These are phyloP conservation scores for Dicrostonyx torquatus DNA, from an alignment of 2,797 vertebrate species.

Conservation along the genomic window DNA sequence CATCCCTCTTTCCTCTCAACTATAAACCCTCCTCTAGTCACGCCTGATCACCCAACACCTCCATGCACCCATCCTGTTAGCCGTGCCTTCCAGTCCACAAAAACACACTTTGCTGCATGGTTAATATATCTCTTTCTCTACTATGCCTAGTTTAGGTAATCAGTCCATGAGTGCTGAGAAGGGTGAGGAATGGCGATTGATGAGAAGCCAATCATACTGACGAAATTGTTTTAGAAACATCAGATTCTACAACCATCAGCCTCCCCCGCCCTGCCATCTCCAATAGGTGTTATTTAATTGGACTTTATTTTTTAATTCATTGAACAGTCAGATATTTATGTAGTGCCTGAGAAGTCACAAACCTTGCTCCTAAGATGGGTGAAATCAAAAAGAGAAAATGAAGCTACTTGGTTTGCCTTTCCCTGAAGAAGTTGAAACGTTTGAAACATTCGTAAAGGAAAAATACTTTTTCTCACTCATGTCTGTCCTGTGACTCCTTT, in stretches of 20 bases:
- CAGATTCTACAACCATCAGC: not conserved
- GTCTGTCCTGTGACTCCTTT: not conserved
- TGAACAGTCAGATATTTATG: constrained; percentile 7
- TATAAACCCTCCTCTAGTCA: not conserved
- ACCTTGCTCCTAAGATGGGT: not conserved
- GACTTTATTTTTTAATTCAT: constrained; percentile 1
- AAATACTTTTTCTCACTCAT: not conserved
- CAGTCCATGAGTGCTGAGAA: not conserved
- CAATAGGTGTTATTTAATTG: not conserved
- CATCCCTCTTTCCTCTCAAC: not conserved
- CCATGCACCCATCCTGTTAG: not conserved
- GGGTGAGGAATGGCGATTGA: not conserved
- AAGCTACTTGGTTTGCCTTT: constrained; percentile 19
- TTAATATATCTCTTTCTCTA: not conserved
- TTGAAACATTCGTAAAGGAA: not conserved
- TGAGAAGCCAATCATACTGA: not conserved
- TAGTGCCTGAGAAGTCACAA: not conserved
- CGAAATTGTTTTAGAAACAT: constrained; percentile 13
- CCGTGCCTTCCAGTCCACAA: not conserved
- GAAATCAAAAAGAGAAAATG: constrained; percentile 6
- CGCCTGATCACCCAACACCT: not conserved
- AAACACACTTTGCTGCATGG: not conserved
- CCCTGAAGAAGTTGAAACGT: not conserved
- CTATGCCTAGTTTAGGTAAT: not conserved
- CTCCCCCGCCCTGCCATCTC: not conserved